Conservation (phyloP, 2,797 vertebrate genomes). For the Poecile montanus region DNA sequence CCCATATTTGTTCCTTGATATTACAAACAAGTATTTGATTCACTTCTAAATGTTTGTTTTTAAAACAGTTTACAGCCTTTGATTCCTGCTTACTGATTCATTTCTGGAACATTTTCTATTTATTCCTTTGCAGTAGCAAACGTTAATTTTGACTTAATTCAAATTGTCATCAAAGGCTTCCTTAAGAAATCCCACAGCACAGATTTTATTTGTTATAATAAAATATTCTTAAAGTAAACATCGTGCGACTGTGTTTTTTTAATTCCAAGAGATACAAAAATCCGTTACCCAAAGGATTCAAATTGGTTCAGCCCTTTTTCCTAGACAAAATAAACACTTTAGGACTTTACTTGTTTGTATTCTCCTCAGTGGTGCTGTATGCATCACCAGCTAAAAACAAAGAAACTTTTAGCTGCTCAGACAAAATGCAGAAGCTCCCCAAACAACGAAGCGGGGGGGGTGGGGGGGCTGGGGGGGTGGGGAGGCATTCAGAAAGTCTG, state of each 20-base stretch:
- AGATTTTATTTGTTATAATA: constrained; percentile 71
- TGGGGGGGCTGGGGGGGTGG: constrained; percentile 79
- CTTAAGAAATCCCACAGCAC: constrained; percentile 69
- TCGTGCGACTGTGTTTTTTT: constrained; percentile 38
- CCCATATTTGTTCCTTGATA: constrained; percentile 61
- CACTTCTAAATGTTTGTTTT: constrained; percentile 69
- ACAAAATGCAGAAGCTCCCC: constrained; percentile 87
- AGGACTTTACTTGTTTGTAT: constrained; percentile 89
- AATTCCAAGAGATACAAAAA: constrained; percentile 72
- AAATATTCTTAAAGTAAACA: constrained; percentile 74
- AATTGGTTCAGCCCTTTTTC: constrained; percentile 77
- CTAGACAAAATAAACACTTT: constrained; percentile 90
- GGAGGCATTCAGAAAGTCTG: constrained; percentile 90
- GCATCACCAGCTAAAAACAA: constrained; percentile 97
- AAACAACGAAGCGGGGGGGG: constrained; percentile 80
- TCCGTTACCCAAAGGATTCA: constrained; percentile 72
- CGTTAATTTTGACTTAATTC: constrained; percentile 73
- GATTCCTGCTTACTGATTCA: constrained; percentile 72
- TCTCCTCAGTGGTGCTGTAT: constrained; percentile 85
- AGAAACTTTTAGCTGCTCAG: constrained; percentile 91
- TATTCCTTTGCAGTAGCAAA: constrained; percentile 69
- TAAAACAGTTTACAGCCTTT: constrained; percentile 68
- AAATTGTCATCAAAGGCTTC: constrained; percentile 73
- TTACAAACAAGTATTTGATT: constrained; percentile 70
- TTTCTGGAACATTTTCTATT: constrained; percentile 68